Base-by-base conservation (phyloP, 2,113 vertebrate genomes). In the Ctenomys sociabilis region DNA sequence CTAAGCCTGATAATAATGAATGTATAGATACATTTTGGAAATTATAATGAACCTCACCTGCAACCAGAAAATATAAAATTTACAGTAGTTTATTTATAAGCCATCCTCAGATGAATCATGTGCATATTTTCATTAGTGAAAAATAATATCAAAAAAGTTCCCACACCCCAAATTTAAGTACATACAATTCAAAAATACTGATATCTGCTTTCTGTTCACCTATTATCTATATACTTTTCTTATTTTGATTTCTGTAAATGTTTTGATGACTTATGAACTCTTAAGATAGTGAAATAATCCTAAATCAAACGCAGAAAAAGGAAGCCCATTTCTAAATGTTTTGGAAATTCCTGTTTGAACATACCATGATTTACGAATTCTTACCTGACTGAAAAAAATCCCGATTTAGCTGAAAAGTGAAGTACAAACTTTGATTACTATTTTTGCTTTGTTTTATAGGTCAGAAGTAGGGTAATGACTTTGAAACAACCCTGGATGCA, bases 401-500 rank as follows among this genome's bases (percentile, higher is more conserved):
- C 22, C 85, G 13, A 93, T 86, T 91, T 85, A 37, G 85, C 30
- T 80, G 10, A 88, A 78, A 1, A 54, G 63, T 3, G 16, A 52
- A 52, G 21, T 35, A 2, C 1, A n/a, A 70, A 80, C 1, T 32
- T 75, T 81, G 17, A 16, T 30, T 73, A 49, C 9, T 80, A 77
- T 43, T 52, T 86, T 90, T 87, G 2, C 8, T 49, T 72, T 85
- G 3, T 90, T 92, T 24, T 80, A 37, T 87, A 14, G 63, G 54
- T 84, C 75, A 63, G 22, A 80, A 68, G 80, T 64, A 28, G 57
- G 30, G 13, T 32, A 26, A 91, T 91, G 43, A 73, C 57, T 93
- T 96, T 93, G n/a, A 93, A 95, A 81, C 16, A 64, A 89, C 66
- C 9, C 61, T 2, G 85, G 83, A 68, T 80, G 40, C 54, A 96